These are phyloP conservation scores for Aquatica leii DNA, from an alignment of 2,888 invertebrate genomes.

Conservation along the genomic window DNA sequence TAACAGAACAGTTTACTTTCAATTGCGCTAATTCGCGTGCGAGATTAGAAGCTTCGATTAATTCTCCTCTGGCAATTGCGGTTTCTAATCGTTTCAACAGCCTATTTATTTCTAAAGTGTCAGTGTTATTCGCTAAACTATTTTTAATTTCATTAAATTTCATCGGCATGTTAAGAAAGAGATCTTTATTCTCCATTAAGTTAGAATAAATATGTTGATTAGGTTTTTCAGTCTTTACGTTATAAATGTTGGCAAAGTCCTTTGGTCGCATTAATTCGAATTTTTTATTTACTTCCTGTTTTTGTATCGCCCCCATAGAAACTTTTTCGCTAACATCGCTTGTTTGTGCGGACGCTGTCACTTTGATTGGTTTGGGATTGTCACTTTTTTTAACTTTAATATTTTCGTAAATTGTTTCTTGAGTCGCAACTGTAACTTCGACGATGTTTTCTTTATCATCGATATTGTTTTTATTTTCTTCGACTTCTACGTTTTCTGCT, in stretches of 20 bases:
- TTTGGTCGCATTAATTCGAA: constrained; percentile 66
- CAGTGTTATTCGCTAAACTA: constrained; percentile 57
- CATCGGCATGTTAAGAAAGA: constrained; percentile 59
- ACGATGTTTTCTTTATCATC: constrained; percentile 30
- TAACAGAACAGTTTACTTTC: constrained; percentile 78
- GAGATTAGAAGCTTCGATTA: constrained; percentile 76
- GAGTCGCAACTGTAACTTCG: constrained; percentile 57
- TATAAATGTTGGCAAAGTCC: constrained; percentile 65
- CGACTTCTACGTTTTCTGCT: constrained; percentile 43
- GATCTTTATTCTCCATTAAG: constrained; percentile 56
- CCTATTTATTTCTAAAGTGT: constrained; percentile 69
- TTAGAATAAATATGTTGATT: constrained; percentile 61
- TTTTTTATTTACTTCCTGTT: constrained; percentile 47
- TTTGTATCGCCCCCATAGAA: constrained; percentile 48
- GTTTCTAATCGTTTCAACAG: constrained; percentile 76
- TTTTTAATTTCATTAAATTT: constrained; percentile 51
- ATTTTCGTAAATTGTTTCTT: constrained; percentile 60
- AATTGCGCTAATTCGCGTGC: constrained; percentile 80
- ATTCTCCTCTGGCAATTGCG: constrained; percentile 80
- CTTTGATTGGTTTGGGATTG: constrained; percentile 60
- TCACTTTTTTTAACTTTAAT: constrained; percentile 58
- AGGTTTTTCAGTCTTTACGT: constrained; percentile 50
- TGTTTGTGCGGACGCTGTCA: constrained; percentile 68
- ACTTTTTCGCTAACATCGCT: constrained; percentile 62
- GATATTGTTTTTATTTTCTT: constrained; percentile 4